Evolutionary conservation across 2,797 vertebrate species (phyloP), one percentile per base, ranked within the genome.

Genomic region (Bradypus variegatus): DNA sequence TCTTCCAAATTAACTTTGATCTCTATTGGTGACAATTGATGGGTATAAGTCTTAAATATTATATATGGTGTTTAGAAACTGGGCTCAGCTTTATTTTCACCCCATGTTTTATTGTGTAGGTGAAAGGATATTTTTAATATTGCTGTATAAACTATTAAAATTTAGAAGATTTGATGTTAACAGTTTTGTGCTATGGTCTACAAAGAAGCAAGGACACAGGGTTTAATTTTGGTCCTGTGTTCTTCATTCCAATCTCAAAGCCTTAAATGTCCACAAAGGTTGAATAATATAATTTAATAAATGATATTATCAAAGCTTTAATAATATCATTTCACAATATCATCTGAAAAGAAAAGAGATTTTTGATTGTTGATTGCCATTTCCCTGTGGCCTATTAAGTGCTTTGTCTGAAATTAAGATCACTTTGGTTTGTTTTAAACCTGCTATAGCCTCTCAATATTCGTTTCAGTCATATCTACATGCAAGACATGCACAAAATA

Each of bases 1-100:
- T 96, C 96, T 95, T 94, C 94, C 95, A 96, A 97, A 97, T 96
- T 93, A 93, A 87, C 88, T 83, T 91, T 96, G 94, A 96, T 96
- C 95, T 96, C 94, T 93, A 73, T 89, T 86, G 90, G 89, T 80
- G 95, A 84, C 88, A 93, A 60, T 0, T 96, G 96, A 96, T 94
- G 91, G 90, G 88, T 96, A 94, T 96, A 93, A 95, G 69, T 81
- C 89, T 88, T 79, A 89, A 87, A 89, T 96, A 88, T 93, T 91
- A 92, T 91, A 91, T 95, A 86, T 19, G 85, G 60, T n/a, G 0
- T 94, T 92, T 95, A 36, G 79, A 94, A 93, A 95, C 83, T 58
- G 69, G 91, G 91, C 90, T 95, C 88, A 90, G 90, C 91, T 95
- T 94, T 95, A 93, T 95, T 94, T 97, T 95, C 86, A 86, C 92